Evolutionary conservation across 1,140 invertebrate species (phyloP).

Genomic region (Cydia splendana): DNA sequence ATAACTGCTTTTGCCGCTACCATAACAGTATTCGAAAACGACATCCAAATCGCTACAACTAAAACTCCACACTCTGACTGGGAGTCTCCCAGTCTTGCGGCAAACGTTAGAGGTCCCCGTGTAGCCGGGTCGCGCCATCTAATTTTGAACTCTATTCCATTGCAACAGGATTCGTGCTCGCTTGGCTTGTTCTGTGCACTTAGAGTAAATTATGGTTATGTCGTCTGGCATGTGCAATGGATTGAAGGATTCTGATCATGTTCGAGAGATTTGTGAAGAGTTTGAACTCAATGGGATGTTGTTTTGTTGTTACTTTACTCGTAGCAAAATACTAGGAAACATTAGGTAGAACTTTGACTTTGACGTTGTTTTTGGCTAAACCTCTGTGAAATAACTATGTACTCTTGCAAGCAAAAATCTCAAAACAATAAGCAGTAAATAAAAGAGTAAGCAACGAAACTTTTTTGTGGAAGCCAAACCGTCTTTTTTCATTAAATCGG

Average conservation of each 20-base stretch:
- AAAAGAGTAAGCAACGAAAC: not conserved
- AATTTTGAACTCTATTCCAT: not conserved
- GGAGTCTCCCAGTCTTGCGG: conserved; percentile 7
- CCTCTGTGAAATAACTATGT: too few species aligned
- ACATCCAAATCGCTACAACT: not conserved
- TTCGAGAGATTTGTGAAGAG: conserved; percentile 27
- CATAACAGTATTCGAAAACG: too few species aligned
- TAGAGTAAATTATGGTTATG: conserved; percentile 26
- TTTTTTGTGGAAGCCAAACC: not conserved
- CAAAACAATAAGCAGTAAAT: not conserved
- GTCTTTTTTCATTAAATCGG: not conserved
- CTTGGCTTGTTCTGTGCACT: not conserved
- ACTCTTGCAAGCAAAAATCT: not conserved
- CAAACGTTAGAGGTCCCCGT: conserved; percentile 23
- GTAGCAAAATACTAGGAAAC: not conserved
- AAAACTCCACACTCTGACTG: not conserved
- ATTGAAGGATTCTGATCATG: conserved; percentile 29
- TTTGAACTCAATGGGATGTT: conserved; percentile 6
- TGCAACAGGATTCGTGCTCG: not conserved
- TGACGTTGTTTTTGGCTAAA: too few species aligned
- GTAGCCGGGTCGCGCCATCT: not conserved
- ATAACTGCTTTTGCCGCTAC: too few species aligned
- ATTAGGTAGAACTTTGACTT: too few species aligned
- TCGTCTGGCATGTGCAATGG: conserved; percentile 27
- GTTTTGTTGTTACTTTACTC: not conserved